These are phyloP conservation scores for Bombylius discolor DNA, from an alignment of 2,888 invertebrate species.

Conservation along the genomic window DNA sequence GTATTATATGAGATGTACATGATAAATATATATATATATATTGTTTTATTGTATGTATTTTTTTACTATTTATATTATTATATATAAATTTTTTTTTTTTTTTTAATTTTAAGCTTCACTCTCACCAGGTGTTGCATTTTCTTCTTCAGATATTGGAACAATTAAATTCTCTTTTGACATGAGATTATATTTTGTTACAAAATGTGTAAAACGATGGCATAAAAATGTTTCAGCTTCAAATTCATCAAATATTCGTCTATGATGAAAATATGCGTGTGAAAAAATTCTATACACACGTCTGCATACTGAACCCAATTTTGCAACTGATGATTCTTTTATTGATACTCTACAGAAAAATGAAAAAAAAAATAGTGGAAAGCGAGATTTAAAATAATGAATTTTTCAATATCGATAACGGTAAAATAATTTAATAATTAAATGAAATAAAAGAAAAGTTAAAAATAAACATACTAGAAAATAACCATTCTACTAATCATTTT, in stretches of 20 bases:
- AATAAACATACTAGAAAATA: too few species aligned
- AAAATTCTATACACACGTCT: constrained; percentile 98
- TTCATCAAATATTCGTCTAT: constrained; percentile 89
- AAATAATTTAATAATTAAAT: too few species aligned
- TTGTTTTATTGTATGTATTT: too few species aligned
- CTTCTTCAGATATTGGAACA: constrained; percentile 87
- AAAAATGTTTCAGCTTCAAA: constrained; percentile 94
- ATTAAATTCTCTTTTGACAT: constrained; percentile 98
- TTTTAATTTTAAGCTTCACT: constrained; percentile 38
- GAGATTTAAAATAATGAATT: too few species aligned
- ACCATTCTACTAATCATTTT: neutral
- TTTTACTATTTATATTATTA: too few species aligned
- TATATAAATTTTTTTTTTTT: neutral
- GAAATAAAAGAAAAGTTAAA: too few species aligned
- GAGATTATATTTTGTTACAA: constrained; percentile 95
- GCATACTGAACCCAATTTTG: constrained; percentile 96
- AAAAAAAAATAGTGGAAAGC: neutral
- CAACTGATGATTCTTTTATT: constrained; percentile 97
- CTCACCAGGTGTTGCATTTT: constrained; percentile 41
- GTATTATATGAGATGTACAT: too few species aligned
- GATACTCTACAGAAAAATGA: constrained; percentile 62
- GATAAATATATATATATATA: too few species aligned
- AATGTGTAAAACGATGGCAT: constrained; percentile 91
- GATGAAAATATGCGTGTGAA: constrained; percentile 99
- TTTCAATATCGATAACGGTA: too few species aligned